Evolutionary conservation across 2,797 vertebrate species (phyloP).

Genomic region (Buceros bicornis): DNA sequence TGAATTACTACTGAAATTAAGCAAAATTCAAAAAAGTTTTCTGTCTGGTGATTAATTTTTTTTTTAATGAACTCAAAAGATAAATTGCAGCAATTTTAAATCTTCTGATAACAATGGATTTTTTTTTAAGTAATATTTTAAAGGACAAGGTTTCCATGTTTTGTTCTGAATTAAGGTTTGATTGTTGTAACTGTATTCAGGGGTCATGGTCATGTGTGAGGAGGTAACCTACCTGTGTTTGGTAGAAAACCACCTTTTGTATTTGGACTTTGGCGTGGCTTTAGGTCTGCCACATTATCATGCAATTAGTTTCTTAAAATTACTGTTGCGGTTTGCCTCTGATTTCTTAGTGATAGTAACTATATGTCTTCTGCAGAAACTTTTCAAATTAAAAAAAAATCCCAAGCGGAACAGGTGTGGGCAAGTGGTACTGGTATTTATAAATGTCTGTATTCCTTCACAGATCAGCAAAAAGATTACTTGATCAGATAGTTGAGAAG

Average conservation of each 20-base stretch:
- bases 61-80: not conserved
- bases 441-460: not conserved
- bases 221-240: rapidly evolving
- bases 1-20: not conserved
- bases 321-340: not conserved
- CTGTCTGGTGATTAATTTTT: not conserved
- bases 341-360: not conserved
- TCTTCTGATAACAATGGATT: not conserved
- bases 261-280: not conserved
- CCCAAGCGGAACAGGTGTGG: not conserved
- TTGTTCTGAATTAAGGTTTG: not conserved
- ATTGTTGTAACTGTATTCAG: rapidly evolving
- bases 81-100: not conserved
- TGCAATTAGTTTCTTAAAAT: not conserved
- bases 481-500: slow-evolving; percentile 97
- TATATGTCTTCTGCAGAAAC: not conserved
- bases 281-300: not conserved
- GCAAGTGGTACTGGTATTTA: not conserved
- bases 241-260: not conserved
- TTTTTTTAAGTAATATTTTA: not conserved
- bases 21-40: not conserved
- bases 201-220: not conserved
- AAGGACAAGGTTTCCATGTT: not conserved
- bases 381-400: not conserved
- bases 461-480: slow-evolving; percentile 92